Base-by-base conservation (phyloP, 2,888 invertebrate genomes). In the Drosophila flavopinicola region DNA sequence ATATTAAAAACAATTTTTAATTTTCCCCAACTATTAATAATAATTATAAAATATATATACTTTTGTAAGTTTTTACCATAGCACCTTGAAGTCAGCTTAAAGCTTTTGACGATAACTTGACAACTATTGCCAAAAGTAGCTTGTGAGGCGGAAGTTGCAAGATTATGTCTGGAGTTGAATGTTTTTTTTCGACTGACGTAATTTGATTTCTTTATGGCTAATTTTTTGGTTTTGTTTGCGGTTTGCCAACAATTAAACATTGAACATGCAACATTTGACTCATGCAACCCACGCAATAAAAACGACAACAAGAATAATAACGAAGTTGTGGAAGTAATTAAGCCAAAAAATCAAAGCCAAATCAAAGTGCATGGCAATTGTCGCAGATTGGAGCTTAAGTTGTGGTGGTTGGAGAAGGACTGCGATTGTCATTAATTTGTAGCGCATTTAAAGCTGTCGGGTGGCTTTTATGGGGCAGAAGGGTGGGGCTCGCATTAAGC, bases 351-450 rank as follows among this genome's bases (percentile, higher is more conserved):
- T 84, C 83, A 84, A 87, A 85, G 84, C 78, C 75, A 84, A 84
- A 84, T 84, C 87, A 83, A 87, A 82, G 82, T 87, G 87, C 87
- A 87, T 84, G 78, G 85, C 82, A 84, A 86, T 79, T 80, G 86
- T 86, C 85, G 69, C 74, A 84, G 79, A 86, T 69, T 80, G 85
- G 78, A 37, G 79, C 85, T 79, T 79, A 80, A 48, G 42, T 7
- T 10, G 20, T 20, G 52, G 42, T 7, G n/a, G 20, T 20, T 13
- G 60, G 45, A 23, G 27, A 9, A 1, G 0, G 11, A 13, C 66
- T 38, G 44, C 32, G 70, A 78, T 66, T 74, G 77, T 66, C 80
- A 83, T 83, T 83, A 83, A 87, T 85, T 83, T 83, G 87, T 87
- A 79, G 87, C 70, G 82, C 67, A 78, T 83, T 87, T 85, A 87